Percentiles rank a stretch among this genome's conserved stretches.
phyloP scores from a whole-genome alignment of 2,797 vertebrate species.

The Simalia tracyae region DNA sequence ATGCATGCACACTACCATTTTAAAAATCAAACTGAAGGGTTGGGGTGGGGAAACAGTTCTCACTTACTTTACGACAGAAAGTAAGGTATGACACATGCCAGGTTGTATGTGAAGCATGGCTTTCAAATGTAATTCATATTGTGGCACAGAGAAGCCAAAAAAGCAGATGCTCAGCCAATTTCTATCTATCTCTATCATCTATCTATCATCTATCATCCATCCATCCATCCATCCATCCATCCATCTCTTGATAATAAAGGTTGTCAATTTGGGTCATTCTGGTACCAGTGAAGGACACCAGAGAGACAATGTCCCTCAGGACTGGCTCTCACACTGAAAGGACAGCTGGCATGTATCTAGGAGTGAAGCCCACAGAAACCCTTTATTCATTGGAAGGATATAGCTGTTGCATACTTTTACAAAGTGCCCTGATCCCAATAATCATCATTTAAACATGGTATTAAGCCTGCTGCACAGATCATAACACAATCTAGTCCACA shows the following conservation, averaged over 20 bases:
- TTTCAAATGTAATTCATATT: neutral
- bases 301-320: neutral
- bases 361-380: neutral
- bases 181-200: neutral
- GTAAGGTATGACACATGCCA: neutral
- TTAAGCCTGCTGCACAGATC: neutral
- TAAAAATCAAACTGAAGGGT: constrained; percentile 43
- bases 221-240: neutral
- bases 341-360: neutral
- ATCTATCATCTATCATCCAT: neutral
- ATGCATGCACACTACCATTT: constrained; percentile 52
- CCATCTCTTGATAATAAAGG: neutral
- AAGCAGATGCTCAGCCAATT: no score
- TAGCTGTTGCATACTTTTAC: neutral
- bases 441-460: neutral
- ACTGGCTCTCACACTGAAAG: no score
- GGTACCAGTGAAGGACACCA: neutral
- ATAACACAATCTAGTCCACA: neutral
- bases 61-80: constrained; percentile 77
- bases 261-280: neutral
- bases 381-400: neutral
- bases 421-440: neutral
- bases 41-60: constrained; percentile 60
- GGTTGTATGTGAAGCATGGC: neutral
- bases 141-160: neutral